These are phyloP conservation scores for Notodonta dromedarius DNA, from an alignment of 2,888 invertebrate species.

Conservation along the genomic window DNA sequence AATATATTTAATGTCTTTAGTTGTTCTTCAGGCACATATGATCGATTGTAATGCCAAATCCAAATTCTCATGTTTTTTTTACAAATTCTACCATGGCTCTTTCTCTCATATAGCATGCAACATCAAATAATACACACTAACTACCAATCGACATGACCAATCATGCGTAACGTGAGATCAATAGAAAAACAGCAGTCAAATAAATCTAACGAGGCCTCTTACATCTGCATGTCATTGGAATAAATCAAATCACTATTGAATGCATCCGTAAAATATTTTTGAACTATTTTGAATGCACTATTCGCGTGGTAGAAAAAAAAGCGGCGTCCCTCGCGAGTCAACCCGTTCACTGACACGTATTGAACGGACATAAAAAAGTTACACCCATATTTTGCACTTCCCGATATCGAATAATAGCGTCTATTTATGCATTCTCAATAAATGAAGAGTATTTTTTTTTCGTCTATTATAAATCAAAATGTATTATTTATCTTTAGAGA, in stretches of 20 bases:
- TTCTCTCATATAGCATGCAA: conserved; percentile 37
- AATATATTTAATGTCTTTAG: too few relatives aligned
- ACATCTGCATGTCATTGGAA: conserved; percentile 83
- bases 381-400: conserved; percentile 85
- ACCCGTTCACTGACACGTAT: conserved; percentile 82
- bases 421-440: conserved; percentile 84
- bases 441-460: conserved; percentile 83
- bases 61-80: too few relatives aligned
- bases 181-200: conserved; percentile 81
- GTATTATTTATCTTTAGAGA: conserved; percentile 84
- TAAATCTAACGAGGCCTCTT: conserved; percentile 82
- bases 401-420: conserved; percentile 81
- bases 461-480: conserved; percentile 83
- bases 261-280: conserved; percentile 82
- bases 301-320: conserved; percentile 59
- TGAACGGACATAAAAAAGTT: conserved; percentile 77
- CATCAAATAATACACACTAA: conserved; percentile 72
- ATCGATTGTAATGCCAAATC: too few relatives aligned
- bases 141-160: conserved; percentile 80
- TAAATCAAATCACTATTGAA: conserved; percentile 84
- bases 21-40: too few relatives aligned
- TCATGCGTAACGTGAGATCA: conserved; percentile 76
- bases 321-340: conserved; percentile 69
- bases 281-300: conserved; percentile 81
- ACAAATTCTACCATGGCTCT: too few relatives aligned